Conservation (phyloP, 2,113 vertebrate genomes). For the Choloepus hoffmanni region DNA sequence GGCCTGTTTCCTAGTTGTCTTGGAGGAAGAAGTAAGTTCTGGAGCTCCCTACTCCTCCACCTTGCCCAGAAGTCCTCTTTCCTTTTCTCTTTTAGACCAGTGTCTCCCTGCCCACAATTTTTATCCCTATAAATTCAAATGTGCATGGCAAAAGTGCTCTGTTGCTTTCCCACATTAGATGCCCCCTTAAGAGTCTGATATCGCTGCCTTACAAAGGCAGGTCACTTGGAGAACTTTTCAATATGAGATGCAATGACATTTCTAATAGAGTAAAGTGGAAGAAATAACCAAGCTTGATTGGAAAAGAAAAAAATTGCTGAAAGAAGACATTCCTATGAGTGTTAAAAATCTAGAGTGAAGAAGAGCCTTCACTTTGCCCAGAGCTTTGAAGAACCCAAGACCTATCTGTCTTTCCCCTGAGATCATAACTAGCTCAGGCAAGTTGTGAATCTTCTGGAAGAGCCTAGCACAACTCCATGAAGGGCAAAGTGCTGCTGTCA, state of each 20-base stretch:
- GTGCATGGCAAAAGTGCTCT: background rate
- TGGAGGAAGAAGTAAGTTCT: too few relatives aligned
- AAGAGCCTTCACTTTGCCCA: background rate
- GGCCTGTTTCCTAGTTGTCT: too few relatives aligned
- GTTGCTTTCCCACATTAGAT: background rate
- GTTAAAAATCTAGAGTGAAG: slow-evolving; percentile 62
- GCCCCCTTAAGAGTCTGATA: background rate
- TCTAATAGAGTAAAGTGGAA: slow-evolving; percentile 68
- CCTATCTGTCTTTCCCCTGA: background rate
- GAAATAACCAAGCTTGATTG: slow-evolving; percentile 67
- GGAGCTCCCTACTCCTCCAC: too few relatives aligned
- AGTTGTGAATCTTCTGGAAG: background rate
- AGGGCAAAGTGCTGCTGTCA: background rate
- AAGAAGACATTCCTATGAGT: slow-evolving; percentile 53
- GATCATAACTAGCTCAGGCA: background rate
- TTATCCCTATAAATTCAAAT: background rate
- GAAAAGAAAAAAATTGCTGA: slow-evolving; percentile 67
- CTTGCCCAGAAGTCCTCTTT: too few relatives aligned
- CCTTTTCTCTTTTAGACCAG: background rate
- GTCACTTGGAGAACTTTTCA: slow-evolving; percentile 65
- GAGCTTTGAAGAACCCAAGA: background rate
- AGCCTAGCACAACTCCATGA: background rate
- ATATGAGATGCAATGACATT: slow-evolving; percentile 60
- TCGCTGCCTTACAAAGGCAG: slow-evolving; percentile 57
- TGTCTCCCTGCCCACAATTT: background rate